Conservation (phyloP, 2,113 vertebrate genomes). For the Spermophilus dauricus region DNA sequence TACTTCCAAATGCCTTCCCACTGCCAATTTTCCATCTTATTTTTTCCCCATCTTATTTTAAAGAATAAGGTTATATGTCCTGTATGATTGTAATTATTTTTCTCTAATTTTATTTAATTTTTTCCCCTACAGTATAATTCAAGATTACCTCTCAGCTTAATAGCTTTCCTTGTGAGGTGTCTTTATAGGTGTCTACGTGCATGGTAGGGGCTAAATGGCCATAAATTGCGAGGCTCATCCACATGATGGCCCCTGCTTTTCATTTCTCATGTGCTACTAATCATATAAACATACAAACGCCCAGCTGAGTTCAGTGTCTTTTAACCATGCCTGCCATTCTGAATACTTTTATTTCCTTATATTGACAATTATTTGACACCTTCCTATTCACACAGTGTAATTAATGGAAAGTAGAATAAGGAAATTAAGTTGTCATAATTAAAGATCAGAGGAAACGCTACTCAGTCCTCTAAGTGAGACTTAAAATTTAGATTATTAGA, state of each 20-base stretch:
- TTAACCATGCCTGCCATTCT: slow-evolving; percentile 57
- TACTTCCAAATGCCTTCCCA: not conserved
- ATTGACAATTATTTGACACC: slow-evolving; percentile 41
- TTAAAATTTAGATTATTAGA: slow-evolving; percentile 61
- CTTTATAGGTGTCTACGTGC: not conserved
- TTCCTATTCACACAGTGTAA: not conserved
- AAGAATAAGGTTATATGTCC: not conserved
- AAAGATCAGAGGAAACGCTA: slow-evolving; percentile 58
- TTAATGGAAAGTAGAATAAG: slow-evolving; percentile 63
- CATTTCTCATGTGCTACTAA: slow-evolving; percentile 72
- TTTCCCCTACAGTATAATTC: not conserved
- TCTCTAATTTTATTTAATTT: slow-evolving; percentile 21
- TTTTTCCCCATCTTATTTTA: not conserved
- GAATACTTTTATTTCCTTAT: slow-evolving; percentile 46
- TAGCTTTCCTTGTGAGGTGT: not conserved
- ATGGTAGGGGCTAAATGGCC: not conserved
- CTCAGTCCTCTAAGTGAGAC: slow-evolving; percentile 48
- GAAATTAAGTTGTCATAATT: slow-evolving; percentile 66
- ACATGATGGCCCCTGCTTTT: slow-evolving; percentile 40
- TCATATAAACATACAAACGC: slow-evolving; percentile 44
- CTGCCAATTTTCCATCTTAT: not conserved
- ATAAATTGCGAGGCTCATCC: not conserved
- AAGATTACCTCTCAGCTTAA: not conserved
- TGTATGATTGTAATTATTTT: not conserved
- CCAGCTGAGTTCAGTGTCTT: slow-evolving; percentile 59